Conservation (phyloP, 2,888 invertebrate species). For the Chouioia cunea region DNA sequence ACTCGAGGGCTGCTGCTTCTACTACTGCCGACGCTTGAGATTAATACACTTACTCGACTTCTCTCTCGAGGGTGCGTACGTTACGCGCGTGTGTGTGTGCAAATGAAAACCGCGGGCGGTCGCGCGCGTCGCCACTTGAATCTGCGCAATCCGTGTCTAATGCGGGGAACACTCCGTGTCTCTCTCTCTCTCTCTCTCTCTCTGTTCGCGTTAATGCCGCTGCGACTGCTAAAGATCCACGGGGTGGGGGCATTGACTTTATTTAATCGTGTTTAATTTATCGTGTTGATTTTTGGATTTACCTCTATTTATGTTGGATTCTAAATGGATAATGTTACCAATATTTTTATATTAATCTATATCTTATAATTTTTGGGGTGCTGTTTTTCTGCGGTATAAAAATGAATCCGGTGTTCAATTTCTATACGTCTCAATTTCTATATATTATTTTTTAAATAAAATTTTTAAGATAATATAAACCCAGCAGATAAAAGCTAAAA, state of each 20-base stretch:
- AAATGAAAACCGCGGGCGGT: constrained; percentile 49
- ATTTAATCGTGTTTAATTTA: constrained; percentile 45
- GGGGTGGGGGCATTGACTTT: constrained; percentile 11
- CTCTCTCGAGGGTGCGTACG: not conserved
- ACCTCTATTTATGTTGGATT: too few species aligned
- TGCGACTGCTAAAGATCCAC: constrained; percentile 4
- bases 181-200: too few species aligned
- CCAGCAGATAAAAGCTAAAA: too few species aligned
- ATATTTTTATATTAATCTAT: too few species aligned
- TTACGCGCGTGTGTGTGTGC: constrained; percentile 40
- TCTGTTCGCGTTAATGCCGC: constrained; percentile 15
- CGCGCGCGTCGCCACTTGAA: constrained; percentile 12
- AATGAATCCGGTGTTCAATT: too few species aligned
- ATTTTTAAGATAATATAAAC: too few species aligned
- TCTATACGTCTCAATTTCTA: too few species aligned
- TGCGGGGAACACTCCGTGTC: constrained; percentile 24
- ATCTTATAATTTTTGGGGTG: not conserved
- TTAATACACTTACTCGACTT: constrained; percentile 6
- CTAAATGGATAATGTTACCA: too few species aligned
- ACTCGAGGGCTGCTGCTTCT: not conserved
- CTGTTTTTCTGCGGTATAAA: not conserved
- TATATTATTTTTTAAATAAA: too few species aligned
- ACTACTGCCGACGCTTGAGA: not conserved
- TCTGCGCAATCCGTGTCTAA: constrained; percentile 38
- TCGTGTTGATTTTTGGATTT: not conserved